Evolutionary conservation across 2,113 vertebrate species (phyloP).

Genomic region (Vanacampus margaritifer): DNA sequence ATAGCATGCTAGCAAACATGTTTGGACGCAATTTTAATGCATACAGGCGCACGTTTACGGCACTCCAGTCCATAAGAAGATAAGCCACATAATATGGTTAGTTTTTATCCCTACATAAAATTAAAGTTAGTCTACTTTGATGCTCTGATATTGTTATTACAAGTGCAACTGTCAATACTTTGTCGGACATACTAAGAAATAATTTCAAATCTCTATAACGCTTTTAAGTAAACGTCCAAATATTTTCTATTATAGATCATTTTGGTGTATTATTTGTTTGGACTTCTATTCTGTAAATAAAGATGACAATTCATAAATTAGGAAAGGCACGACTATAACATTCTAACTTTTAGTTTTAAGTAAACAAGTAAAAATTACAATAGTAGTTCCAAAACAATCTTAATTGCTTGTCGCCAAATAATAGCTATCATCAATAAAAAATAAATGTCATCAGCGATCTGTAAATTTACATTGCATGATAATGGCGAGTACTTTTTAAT

Average conservation of each 20-base stretch:
- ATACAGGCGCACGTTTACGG: too few species aligned
- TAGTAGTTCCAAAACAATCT: background rate
- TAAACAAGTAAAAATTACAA: background rate
- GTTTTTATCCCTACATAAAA: too few species aligned
- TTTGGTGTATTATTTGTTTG: background rate
- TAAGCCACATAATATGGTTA: too few species aligned
- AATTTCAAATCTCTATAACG: too few species aligned
- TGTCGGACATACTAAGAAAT: too few species aligned
- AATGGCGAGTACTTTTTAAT: background rate
- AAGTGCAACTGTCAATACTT: background rate
- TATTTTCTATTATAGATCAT: too few species aligned
- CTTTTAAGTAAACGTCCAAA: too few species aligned
- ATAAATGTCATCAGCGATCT: background rate
- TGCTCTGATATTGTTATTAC: background rate
- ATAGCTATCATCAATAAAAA: too few species aligned
- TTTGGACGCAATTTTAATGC: too few species aligned
- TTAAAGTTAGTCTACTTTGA: background rate
- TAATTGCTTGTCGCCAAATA: background rate
- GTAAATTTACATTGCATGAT: background rate
- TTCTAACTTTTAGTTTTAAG: background rate
- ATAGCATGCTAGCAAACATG: background rate
- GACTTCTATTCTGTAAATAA: background rate
- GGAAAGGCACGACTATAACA: background rate
- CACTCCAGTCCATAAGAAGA: too few species aligned
- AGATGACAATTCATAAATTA: background rate